A percentile compares a stretch with the other conserved stretches of the same genome.
phyloP scores from a whole-genome alignment of 2,113 vertebrate genomes.

The Catagonus wagneri region DNA sequence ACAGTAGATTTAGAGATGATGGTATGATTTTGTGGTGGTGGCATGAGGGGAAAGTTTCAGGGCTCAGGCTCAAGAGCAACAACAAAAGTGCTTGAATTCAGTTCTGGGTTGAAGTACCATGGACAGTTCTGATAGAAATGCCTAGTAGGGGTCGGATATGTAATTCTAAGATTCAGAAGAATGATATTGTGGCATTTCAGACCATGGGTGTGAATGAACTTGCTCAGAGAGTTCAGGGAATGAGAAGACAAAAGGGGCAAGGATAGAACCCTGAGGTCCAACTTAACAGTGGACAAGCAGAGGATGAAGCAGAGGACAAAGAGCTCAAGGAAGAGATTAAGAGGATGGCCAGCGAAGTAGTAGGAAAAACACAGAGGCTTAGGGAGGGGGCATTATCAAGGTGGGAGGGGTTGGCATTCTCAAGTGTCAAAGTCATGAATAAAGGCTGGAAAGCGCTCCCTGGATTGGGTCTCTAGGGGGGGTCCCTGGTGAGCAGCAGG shows the following conservation, averaged over 20 bases:
- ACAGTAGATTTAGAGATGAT: neutral
- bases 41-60: neutral
- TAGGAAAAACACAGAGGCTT: neutral
- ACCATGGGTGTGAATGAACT: neutral
- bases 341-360: neutral
- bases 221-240: neutral
- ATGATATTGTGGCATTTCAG: neutral
- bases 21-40: neutral
- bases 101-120: neutral
- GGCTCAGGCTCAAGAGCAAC: neutral
- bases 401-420: neutral
- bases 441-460: neutral
- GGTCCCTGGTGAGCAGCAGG: neutral
- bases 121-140: neutral
- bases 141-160: neutral
- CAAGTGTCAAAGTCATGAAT: neutral
- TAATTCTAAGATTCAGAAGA: constrained; percentile 13
- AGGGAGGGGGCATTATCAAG: neutral
- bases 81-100: neutral
- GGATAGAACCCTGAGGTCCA: neutral
- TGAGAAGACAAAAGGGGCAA: neutral
- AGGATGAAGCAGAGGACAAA: neutral
- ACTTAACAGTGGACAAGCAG: neutral
- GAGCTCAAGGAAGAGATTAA: neutral
- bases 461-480: neutral